A percentile compares a stretch with the other conserved stretches of the same genome.
phyloP scores from a whole-genome alignment of 37 sponge, comb jelly and placozoan genomes.

The Dysidea cf. avara region DNA sequence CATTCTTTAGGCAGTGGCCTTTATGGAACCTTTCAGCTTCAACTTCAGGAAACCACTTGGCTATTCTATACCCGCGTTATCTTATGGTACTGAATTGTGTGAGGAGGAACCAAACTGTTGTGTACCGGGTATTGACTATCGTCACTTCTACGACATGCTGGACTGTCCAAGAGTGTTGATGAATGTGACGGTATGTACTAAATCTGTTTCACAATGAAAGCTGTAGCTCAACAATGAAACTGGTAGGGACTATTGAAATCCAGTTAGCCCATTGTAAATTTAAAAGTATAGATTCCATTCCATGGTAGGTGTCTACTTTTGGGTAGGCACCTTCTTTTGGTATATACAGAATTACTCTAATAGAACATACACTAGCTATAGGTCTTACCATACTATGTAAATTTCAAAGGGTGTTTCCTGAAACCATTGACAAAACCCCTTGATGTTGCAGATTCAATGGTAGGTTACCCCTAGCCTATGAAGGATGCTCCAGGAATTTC shows the following conservation, averaged over 20 bases:
- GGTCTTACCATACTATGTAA: no score
- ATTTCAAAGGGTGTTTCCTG: no score
- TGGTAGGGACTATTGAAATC: background rate
- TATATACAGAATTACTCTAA: no score
- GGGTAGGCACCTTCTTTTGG: background rate
- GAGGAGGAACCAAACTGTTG: constrained; percentile 45
- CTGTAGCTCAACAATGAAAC: background rate
- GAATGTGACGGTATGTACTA: constrained; percentile 53
- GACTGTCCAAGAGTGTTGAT: constrained; percentile 48
- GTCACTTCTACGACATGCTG: constrained; percentile 44
- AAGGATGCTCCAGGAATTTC: no score
- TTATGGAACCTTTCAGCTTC: constrained; percentile 50
- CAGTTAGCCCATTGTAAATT: background rate
- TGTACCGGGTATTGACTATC: constrained; percentile 26
- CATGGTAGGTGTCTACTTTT: background rate
- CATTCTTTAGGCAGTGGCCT: constrained; percentile 46
- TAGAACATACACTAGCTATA: no score
- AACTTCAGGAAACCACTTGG: constrained; percentile 33
- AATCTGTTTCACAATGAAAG: no score
- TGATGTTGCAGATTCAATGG: no score
- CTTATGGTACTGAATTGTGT: constrained; percentile 52
- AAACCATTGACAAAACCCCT: no score
- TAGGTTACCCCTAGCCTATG: no score
- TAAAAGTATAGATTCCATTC: background rate
- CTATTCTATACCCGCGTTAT: constrained; percentile 40